These are phyloP conservation scores for Hymenopus coronatus DNA, from an alignment of 2,888 invertebrate genomes.

Conservation along the genomic window DNA sequence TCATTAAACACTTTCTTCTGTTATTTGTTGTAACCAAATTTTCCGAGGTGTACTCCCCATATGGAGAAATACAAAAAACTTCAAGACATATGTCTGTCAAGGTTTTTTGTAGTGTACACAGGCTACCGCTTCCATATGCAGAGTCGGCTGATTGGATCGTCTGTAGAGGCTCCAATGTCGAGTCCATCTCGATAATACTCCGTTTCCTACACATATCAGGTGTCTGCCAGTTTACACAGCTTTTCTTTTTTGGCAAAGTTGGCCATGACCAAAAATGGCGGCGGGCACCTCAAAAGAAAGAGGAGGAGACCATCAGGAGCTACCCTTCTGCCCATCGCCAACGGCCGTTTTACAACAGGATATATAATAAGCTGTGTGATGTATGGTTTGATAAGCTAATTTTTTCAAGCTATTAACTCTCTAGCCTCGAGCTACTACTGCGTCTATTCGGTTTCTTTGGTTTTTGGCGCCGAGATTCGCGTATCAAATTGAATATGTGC, in stretches of 20 bases:
- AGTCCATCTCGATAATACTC: background rate
- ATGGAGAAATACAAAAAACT: too few species aligned
- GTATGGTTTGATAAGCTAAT: background rate
- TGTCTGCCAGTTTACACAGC: background rate
- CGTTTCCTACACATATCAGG: background rate
- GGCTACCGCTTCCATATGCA: background rate
- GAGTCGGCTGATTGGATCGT: background rate
- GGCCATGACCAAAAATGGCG: constrained; percentile 18
- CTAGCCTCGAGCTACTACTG: background rate
- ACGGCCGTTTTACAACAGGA: background rate
- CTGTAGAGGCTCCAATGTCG: background rate
- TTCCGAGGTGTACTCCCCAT: too few species aligned
- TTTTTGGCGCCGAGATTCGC: background rate
- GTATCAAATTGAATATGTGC: background rate
- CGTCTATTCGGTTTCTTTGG: background rate
- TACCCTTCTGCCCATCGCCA: background rate
- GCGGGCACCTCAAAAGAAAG: background rate
- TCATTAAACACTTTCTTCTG: too few species aligned
- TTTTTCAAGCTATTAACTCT: background rate
- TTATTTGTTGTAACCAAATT: too few species aligned
- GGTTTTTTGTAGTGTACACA: background rate
- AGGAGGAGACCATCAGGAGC: background rate
- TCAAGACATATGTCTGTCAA: too few species aligned
- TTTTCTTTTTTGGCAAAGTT: background rate
- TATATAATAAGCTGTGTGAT: background rate